A percentile compares a stretch with the other conserved stretches of the same genome.
Conservation (phyloP, 2,888 invertebrate genomes). For the Torymus aiolomorphi region DNA sequence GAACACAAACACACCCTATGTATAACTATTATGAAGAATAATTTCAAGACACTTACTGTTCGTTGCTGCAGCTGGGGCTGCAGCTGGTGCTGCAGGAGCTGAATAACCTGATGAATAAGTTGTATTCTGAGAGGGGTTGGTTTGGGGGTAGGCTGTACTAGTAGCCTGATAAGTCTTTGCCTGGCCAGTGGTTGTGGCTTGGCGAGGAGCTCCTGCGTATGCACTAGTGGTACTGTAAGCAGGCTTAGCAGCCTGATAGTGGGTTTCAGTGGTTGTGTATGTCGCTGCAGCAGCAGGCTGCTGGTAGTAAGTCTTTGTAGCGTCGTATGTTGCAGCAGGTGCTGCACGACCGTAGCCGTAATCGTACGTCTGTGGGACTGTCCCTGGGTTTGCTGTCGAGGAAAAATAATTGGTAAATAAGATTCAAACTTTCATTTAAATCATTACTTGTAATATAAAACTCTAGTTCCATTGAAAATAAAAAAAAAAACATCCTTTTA, state of each 20-base stretch:
- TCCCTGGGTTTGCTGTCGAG: conserved; percentile 73
- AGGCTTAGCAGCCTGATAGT: conserved; percentile 81
- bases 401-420: neutral
- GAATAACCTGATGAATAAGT: conserved; percentile 73
- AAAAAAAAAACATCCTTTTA: neutral
- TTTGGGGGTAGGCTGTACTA: conserved; percentile 73
- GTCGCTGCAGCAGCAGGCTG: conserved; percentile 85
- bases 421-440: too few relatives aligned
- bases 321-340: conserved; percentile 84
- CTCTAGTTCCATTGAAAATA: too few relatives aligned
- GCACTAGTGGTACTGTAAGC: conserved; percentile 84
- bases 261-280: conserved; percentile 82
- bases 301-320: conserved; percentile 89
- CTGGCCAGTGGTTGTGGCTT: conserved; percentile 77
- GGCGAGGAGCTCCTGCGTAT: conserved; percentile 80
- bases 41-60: conserved; percentile 71
- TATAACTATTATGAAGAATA: too few relatives aligned
- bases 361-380: conserved; percentile 81
- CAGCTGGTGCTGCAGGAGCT: conserved; percentile 73
- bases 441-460: too few relatives aligned
- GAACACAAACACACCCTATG: too few relatives aligned
- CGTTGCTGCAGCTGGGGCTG: conserved; percentile 71
- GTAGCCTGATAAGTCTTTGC: conserved; percentile 75
- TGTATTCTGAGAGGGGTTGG: conserved; percentile 73
- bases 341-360: conserved; percentile 83